A percentile compares a stretch with the other conserved stretches of the same genome.
Conservation (phyloP, 2,888 invertebrate species). For the Melinopterus prodromus region DNA sequence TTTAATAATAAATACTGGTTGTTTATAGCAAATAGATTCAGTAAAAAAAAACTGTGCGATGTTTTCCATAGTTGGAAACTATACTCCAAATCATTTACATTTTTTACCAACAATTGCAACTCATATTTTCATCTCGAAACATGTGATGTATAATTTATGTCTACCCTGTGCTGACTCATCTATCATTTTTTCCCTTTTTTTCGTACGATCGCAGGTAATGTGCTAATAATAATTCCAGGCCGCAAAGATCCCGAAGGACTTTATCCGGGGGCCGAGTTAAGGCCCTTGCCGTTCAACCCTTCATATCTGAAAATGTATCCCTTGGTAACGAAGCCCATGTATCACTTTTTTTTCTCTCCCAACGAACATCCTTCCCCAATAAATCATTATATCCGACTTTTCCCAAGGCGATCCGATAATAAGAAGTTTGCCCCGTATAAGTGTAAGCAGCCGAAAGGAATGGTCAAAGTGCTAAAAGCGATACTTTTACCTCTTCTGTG, state of each 20-base stretch:
- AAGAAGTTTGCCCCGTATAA: not conserved
- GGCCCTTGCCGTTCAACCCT: slow-evolving; percentile 15
- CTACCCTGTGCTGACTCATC: not conserved
- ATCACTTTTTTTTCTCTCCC: slow-evolving; percentile 21
- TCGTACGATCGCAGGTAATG: slow-evolving; percentile 4
- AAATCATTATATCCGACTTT: slow-evolving; percentile 18
- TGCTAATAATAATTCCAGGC: slow-evolving; percentile 18
- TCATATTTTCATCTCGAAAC: not conserved
- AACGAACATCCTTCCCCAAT: slow-evolving; percentile 9
- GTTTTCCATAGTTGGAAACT: too few species aligned
- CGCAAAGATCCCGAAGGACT: slow-evolving; percentile 15
- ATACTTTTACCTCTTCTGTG: not conserved
- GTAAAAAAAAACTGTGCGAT: too few species aligned
- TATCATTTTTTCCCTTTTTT: not conserved
- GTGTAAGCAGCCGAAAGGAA: not conserved
- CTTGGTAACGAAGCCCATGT: slow-evolving; percentile 19
- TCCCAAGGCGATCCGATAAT: not conserved
- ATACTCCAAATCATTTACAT: too few species aligned
- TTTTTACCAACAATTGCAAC: not conserved
- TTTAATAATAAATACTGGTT: too few species aligned
- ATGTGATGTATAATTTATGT: not conserved
- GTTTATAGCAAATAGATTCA: too few species aligned
- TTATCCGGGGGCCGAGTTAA: not conserved
- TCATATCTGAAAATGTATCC: slow-evolving; percentile 24
- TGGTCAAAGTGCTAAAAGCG: not conserved